phyloP scores from a whole-genome alignment of 2,888 invertebrate species.

The Teleogryllus oceanicus region DNA sequence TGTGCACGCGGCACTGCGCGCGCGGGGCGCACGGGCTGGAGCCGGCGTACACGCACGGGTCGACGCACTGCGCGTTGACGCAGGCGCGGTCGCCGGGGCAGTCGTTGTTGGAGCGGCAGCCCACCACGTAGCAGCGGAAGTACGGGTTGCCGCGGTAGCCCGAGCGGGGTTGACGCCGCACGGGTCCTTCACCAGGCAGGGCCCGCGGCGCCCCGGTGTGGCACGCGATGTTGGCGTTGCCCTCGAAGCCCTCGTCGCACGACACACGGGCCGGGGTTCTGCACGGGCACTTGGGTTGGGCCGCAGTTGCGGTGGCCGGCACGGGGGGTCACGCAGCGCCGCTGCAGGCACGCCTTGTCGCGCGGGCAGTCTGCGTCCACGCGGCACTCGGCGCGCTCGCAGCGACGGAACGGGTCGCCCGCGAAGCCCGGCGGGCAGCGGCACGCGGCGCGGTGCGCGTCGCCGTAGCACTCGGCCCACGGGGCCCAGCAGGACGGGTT shows the following conservation, averaged over 20 bases:
- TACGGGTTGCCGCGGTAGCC: constrained; percentile 79
- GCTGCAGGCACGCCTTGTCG: constrained; percentile 67
- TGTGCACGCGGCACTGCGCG: constrained; percentile 75
- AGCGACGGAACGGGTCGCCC: constrained; percentile 77
- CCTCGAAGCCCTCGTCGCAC: constrained; percentile 78
- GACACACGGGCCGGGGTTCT: constrained; percentile 82
- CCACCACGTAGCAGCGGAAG: constrained; percentile 70
- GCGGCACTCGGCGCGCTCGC: constrained; percentile 74
- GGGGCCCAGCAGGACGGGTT: constrained; percentile 72
- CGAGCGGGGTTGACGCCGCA: constrained; percentile 76
- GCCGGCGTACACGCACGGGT: constrained; percentile 75
- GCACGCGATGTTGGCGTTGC: constrained; percentile 80
- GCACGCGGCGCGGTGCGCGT: constrained; percentile 74
- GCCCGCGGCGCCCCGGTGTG: constrained; percentile 69
- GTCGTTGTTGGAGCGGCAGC: constrained; percentile 81
- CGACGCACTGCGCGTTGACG: constrained; percentile 78
- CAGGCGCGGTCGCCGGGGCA: constrained; percentile 83
- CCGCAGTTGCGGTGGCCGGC: constrained; percentile 89
- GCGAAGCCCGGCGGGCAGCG: constrained; percentile 71
- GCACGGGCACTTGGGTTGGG: constrained; percentile 73
- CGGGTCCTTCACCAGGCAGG: constrained; percentile 70
- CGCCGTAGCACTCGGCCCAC: constrained; percentile 81
- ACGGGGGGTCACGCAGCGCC: constrained; percentile 66
- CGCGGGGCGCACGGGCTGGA: constrained; percentile 71
- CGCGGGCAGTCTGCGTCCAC: constrained; percentile 74